Base-by-base conservation (phyloP, 2,113 vertebrate species). In the Cyprinodon brontotheroides region DNA sequence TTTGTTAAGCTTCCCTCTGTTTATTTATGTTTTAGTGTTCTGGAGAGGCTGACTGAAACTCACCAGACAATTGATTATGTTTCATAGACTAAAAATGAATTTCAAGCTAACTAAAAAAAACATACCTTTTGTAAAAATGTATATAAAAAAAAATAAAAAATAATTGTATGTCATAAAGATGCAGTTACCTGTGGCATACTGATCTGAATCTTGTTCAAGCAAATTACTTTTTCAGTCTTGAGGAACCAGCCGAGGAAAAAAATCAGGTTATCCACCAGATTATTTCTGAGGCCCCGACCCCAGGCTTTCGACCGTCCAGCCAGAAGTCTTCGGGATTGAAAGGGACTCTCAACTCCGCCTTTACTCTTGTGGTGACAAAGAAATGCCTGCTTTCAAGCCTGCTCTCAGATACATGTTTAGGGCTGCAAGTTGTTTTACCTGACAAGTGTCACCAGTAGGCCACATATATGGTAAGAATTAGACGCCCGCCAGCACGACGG, bases 181-280 rank as follows among this genome's bases (percentile, higher is more conserved):
- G 45, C 37, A 9, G 40, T 82, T 65, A 84, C 85, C 63, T 81
- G 75, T 29, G 47, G 0, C 22, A 53, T 13, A 61, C 11, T 2
- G 45, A 48, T 78, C 47, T 22, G 20, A 68, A 83, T 78, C 45
- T 69, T 45, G 0, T 6, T 61, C 39, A 86, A 65, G 57, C 22
- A 67, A 47, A 86, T 41, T 43, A 45, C 53, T 39, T 47, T n/a
- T n/a, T 73, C 39, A 86, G 78, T 38, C 13, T 72, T 66, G 68
- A 70, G 61, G 61, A 20, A 12, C 77, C 22, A 40, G 10, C 65
- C 6, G 4, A 29, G 41, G 22, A 83, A 78, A 38, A 1, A 14
- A 36, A 66, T 50, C 61, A 86, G 39, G 57, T 20, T 17, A 41
- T 62, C 14, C 4, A 76, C 41, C 37, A 83, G 1, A 9, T 61